Percentiles rank a stretch among this genome's conserved stretches.
phyloP scores from a whole-genome alignment of 2,888 invertebrate species.

The Protodeltote pygarga region DNA sequence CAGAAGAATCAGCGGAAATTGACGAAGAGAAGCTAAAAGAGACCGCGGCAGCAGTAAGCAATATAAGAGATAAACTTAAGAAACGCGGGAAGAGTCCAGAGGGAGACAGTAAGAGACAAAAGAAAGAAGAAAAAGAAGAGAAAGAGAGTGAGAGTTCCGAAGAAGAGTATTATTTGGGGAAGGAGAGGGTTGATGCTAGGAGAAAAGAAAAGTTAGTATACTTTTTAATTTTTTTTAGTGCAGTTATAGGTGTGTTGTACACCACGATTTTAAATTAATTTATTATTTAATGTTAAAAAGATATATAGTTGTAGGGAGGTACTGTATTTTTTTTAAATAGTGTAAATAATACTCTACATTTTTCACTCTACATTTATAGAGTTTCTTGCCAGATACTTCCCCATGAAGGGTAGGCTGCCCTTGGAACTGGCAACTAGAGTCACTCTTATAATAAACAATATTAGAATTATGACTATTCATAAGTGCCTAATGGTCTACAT shows the following conservation, averaged over 20 bases:
- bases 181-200: conserved; percentile 87
- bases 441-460: too few species aligned
- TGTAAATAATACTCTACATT: too few species aligned
- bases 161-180: conserved; percentile 89
- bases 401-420: too few species aligned
- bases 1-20: conserved; percentile 56
- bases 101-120: conserved; percentile 58
- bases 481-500: too few species aligned
- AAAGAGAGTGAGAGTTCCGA: conserved; percentile 68
- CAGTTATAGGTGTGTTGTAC: not conserved
- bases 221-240: not conserved
- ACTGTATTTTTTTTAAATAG: too few species aligned
- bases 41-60: conserved; percentile 69
- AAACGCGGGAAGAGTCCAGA: conserved; percentile 61
- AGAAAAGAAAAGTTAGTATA: conserved; percentile 86
- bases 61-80: conserved; percentile 77
- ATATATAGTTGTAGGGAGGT: too few species aligned
- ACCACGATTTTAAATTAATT: too few species aligned
- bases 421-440: too few species aligned
- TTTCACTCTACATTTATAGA: too few species aligned
- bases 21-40: conserved; percentile 62
- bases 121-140: conserved; percentile 53
- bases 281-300: too few species aligned
- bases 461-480: too few species aligned
- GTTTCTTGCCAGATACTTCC: too few species aligned